Conservation (phyloP, 2,113 vertebrate species). For the Tenebrosternarchus preto region DNA sequence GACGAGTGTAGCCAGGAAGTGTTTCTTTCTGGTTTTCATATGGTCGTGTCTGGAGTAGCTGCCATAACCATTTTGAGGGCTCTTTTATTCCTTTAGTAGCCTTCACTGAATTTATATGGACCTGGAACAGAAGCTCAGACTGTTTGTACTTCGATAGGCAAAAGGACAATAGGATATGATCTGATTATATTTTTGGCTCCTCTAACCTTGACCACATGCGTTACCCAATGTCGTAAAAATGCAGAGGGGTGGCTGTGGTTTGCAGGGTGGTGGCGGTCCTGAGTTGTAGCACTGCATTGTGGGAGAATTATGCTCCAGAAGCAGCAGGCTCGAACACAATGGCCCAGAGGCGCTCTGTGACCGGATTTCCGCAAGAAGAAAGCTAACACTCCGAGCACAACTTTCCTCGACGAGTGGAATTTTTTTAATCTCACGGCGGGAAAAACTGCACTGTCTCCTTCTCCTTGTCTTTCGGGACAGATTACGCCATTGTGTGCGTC, state of each 20-base stretch:
- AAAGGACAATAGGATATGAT: conserved; percentile 71
- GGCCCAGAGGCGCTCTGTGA: conserved; percentile 61
- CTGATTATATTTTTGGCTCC: conserved; percentile 76
- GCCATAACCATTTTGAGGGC: background rate
- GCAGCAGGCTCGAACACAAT: conserved; percentile 65
- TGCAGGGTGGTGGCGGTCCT: too few relatives aligned
- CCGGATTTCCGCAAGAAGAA: conserved; percentile 72
- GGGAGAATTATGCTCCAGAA: conserved; percentile 38
- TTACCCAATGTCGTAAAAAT: conserved; percentile 64
- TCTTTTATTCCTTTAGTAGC: background rate
- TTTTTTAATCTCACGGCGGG: conserved; percentile 73
- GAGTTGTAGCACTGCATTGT: too few relatives aligned
- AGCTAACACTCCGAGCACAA: conserved; percentile 57
- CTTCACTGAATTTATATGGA: conserved; percentile 42
- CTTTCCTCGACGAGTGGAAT: conserved; percentile 66
- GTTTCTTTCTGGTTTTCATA: too few relatives aligned
- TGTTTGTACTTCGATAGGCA: conserved; percentile 71
- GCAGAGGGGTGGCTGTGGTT: background rate
- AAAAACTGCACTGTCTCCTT: conserved; percentile 68
- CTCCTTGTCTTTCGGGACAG: conserved; percentile 55
- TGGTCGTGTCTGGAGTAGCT: background rate
- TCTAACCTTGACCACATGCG: conserved; percentile 73
- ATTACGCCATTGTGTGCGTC: conserved; percentile 44
- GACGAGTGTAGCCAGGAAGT: too few relatives aligned
- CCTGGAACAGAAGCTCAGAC: conserved; percentile 62